These are phyloP conservation scores for Conus betulinus DNA, from an alignment of 1,140 invertebrate genomes.

Conservation along the genomic window DNA sequence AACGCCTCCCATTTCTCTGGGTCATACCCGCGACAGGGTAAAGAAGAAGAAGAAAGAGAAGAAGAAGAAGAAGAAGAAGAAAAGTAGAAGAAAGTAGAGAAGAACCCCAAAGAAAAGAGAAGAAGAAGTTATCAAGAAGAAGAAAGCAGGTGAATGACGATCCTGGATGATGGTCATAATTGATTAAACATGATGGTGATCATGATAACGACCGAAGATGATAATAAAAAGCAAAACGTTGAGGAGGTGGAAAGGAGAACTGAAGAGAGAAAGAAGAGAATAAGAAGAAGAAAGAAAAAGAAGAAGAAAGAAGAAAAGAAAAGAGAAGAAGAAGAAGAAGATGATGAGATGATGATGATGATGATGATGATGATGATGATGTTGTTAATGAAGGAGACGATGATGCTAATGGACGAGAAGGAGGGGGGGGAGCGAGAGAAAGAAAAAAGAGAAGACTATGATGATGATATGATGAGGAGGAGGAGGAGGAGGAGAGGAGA, in stretches of 20 bases:
- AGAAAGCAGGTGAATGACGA: not conserved
- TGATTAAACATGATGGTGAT: too few relatives aligned
- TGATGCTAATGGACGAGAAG: too few relatives aligned
- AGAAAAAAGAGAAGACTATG: not conserved
- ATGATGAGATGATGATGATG: not conserved
- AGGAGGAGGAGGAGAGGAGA: not conserved
- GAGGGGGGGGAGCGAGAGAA: not conserved
- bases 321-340: too few relatives aligned
- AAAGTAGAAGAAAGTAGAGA: not conserved
- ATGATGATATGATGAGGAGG: not conserved
- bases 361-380: not conserved
- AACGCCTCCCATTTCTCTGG: too few relatives aligned
- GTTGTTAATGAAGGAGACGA: too few relatives aligned
- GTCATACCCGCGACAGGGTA: too few relatives aligned
- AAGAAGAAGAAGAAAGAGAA: not conserved
- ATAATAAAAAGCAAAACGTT: not conserved
- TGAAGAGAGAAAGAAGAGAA: not conserved
- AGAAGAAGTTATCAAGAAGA: not conserved
- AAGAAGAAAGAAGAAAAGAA: too few relatives aligned
- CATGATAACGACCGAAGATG: not conserved
- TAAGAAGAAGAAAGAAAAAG: too few relatives aligned
- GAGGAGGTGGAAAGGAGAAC: not conserved
- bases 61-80: conserved; percentile 20
- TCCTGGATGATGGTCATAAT: too few relatives aligned
- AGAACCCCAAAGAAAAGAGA: too few relatives aligned